Evolutionary conservation across 2,888 invertebrate species (phyloP).

Genomic region (Byasa hedistus): DNA sequence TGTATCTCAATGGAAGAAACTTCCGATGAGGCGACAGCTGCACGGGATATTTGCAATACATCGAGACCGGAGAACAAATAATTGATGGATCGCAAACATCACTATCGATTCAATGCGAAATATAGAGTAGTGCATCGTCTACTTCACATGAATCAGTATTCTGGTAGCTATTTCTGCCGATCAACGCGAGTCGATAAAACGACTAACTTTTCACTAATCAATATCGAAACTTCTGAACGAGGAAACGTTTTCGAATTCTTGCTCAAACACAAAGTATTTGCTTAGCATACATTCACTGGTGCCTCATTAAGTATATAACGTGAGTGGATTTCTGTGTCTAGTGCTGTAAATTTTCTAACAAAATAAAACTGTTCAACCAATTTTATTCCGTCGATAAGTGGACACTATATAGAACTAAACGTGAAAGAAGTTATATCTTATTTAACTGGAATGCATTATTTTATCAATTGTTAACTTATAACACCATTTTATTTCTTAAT

Average conservation of each 20-base stretch:
- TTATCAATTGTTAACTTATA: too few species aligned
- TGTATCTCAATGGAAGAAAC: neutral
- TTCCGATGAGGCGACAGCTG: neutral
- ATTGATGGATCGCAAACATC: neutral
- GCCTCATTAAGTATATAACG: neutral
- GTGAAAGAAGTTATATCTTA: too few species aligned
- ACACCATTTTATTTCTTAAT: too few species aligned
- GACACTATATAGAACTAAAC: too few species aligned
- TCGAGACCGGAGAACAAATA: neutral
- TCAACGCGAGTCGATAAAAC: neutral
- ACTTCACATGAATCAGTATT: neutral
- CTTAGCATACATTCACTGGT: neutral
- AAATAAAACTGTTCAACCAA: too few species aligned
- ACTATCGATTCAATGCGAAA: neutral
- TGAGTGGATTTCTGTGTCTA: neutral
- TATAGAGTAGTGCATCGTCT: neutral
- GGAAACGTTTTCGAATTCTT: neutral
- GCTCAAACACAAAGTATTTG: neutral
- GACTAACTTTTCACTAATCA: neutral
- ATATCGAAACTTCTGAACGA: neutral
- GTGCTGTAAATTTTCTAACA: neutral
- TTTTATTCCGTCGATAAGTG: too few species aligned
- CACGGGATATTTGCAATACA: slow-evolving; percentile 1
- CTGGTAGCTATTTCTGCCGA: neutral
- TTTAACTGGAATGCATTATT: too few species aligned